phyloP scores from a whole-genome alignment of 2,888 invertebrate species.

The Tetranychus piercei region DNA sequence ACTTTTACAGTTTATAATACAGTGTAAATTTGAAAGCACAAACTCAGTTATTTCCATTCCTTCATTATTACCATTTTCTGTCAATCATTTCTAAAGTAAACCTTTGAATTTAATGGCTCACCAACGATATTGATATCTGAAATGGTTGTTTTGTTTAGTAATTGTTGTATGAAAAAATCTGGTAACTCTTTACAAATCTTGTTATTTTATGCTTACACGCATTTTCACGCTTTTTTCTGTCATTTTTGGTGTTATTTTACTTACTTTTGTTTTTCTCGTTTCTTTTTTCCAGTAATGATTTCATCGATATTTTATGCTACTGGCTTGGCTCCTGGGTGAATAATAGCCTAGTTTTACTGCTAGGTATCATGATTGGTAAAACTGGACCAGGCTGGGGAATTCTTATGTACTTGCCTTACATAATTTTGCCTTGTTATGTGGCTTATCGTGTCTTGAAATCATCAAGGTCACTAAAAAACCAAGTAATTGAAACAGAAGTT shows the following conservation, averaged over 20 bases:
- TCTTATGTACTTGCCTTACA: background rate
- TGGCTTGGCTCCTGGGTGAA: slow-evolving; percentile 7
- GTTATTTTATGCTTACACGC: background rate
- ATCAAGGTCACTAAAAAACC: background rate
- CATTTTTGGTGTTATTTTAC: background rate
- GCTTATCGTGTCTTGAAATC: background rate
- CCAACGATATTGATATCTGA: too few relatives aligned
- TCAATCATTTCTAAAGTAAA: too few relatives aligned
- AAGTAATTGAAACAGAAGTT: background rate
- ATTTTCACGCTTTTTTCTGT: background rate
- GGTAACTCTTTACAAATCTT: too few relatives aligned
- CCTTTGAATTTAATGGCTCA: too few relatives aligned
- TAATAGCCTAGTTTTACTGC: background rate
- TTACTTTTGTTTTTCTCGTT: background rate
- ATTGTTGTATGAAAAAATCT: too few relatives aligned
- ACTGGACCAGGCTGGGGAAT: background rate
- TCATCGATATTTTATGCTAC: background rate
- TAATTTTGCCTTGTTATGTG: background rate
- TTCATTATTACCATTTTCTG: too few relatives aligned
- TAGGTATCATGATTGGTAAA: slow-evolving; percentile 3
- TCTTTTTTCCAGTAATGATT: background rate
- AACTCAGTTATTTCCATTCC: too few relatives aligned
- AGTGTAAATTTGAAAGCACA: too few relatives aligned
- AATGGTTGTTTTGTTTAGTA: too few relatives aligned
- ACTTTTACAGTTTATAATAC: too few relatives aligned